A percentile compares a stretch with the other conserved stretches of the same genome.
phyloP scores from a whole-genome alignment of 2,888 invertebrate species.

The Cheilosia urbana region DNA sequence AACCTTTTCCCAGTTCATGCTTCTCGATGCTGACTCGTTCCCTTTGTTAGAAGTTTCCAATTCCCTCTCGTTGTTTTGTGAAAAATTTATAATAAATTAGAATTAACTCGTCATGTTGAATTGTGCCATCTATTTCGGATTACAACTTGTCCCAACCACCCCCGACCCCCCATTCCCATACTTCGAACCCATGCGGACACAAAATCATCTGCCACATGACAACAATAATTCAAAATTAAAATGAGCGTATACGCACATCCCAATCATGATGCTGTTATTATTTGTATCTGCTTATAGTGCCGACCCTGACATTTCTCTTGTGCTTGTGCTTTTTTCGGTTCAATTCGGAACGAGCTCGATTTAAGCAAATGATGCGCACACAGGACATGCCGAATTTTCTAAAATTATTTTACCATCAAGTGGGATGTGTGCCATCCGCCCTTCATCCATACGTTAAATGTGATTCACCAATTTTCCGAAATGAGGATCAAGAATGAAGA shows the following conservation, averaged over 20 bases:
- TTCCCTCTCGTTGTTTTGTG: slow-evolving; percentile 29
- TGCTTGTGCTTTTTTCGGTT: background rate
- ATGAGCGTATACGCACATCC: slow-evolving; percentile 62
- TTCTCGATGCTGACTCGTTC: no score
- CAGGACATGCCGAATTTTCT: slow-evolving; percentile 62
- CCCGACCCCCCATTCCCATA: background rate
- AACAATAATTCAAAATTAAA: slow-evolving; percentile 74
- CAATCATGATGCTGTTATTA: slow-evolving; percentile 49
- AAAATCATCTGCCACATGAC: slow-evolving; percentile 68
- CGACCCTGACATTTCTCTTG: slow-evolving; percentile 41
- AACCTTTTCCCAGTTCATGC: no score
- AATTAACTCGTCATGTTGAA: slow-evolving; percentile 72
- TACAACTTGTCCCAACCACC: slow-evolving; percentile 48
- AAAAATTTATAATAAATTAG: slow-evolving; percentile 64
- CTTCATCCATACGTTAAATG: slow-evolving; percentile 20
- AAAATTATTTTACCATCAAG: slow-evolving; percentile 57
- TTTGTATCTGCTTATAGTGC: slow-evolving; percentile 7
- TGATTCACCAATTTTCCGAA: slow-evolving; percentile 39
- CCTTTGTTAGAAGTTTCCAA: background rate
- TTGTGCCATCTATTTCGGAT: slow-evolving; percentile 73
- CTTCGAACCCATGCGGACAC: slow-evolving; percentile 34
- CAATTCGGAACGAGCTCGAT: slow-evolving; percentile 44
- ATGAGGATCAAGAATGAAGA: slow-evolving; percentile 19
- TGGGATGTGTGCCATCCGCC: slow-evolving; percentile 21
- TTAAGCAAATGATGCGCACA: slow-evolving; percentile 61